Conservation (phyloP, 2,888 invertebrate genomes). For the Dynastes tityus region DNA sequence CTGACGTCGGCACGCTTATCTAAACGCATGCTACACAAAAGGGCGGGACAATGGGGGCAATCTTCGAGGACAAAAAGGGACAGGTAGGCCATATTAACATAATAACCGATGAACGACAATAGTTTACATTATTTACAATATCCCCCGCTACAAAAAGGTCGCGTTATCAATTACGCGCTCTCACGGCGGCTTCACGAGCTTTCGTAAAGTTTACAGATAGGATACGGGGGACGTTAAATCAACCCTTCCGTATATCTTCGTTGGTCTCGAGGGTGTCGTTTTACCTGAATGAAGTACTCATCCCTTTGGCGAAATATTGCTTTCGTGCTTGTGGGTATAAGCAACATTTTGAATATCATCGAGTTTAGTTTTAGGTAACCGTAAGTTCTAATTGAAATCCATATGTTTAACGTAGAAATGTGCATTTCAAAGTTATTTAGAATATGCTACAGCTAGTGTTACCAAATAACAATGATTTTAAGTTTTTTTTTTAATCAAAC, state of each 20-base stretch:
- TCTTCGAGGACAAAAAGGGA: slow-evolving; percentile 43
- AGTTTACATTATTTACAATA: slow-evolving; percentile 51
- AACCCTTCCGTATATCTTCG: slow-evolving; percentile 33
- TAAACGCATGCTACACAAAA: slow-evolving; percentile 13
- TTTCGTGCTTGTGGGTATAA: not conserved
- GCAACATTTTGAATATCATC: no score
- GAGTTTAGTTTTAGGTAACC: no score
- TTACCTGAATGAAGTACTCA: slow-evolving; percentile 8
- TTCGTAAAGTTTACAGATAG: not conserved
- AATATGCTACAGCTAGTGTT: no score
- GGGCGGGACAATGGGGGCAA: slow-evolving; percentile 23
- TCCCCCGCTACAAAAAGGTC: slow-evolving; percentile 49
- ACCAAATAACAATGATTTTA: no score
- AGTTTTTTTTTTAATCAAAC: no score
- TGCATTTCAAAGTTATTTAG: no score
- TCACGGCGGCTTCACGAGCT: slow-evolving; percentile 4
- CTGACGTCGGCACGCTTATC: slow-evolving; percentile 19
- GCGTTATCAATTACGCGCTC: slow-evolving; percentile 55
- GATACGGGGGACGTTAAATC: slow-evolving; percentile 14
- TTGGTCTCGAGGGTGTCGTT: slow-evolving; percentile 18
- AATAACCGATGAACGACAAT: slow-evolving; percentile 55
- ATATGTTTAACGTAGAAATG: no score
- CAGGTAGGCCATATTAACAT: slow-evolving; percentile 56
- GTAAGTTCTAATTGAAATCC: no score
- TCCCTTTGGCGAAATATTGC: not conserved